Base-by-base conservation (phyloP, 2,888 invertebrate species). In the Leptinotarsa rubiginosa region DNA sequence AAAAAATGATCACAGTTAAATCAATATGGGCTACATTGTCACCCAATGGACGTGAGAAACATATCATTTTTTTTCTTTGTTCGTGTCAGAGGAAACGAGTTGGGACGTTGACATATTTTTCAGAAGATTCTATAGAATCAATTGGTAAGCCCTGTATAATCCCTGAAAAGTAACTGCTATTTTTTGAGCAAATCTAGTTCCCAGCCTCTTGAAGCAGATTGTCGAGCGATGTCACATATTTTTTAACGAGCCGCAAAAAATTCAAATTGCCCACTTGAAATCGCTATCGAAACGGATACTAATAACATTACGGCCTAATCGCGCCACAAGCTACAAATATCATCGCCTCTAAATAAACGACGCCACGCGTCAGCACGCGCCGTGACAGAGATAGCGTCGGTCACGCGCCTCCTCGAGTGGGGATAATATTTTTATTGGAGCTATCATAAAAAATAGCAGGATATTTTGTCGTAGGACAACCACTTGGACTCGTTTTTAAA, bases 291-390 rank as follows among this genome's bases (percentile, higher is more conserved):
- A 31, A 15, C 10, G 15, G 62, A 62, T 41, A 62, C 62, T 62
- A 62, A 62, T 31, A 62, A 25, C 62, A 62, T 62, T 31, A 62
- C 3, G 15, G 12, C 31, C 41, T 62, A 62, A 25, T 62, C 62
- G 31, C 62, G 31, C 62, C 62, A 62, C 62, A 62, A 62, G 31
- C 62, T 62, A 62, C 62, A 67, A 15, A 5, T 69, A 69, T 69
- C 56, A 56, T 56, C 69, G 56, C 69, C 47, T 69, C 31, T 69
- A 52, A 47, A 69, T 69, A 69, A 69, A 69, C 69, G 69, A 47
- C 47, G 69, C 47, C 69, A 69, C 69, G 69, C 59, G 69, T 56
- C 56, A 41, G n/a, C 31, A 62, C 62, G 62, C n/a, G 25, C 10
- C 62, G 41, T n/a, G 41, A 31, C 31, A n/a, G 25, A 15, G 62